These are phyloP conservation scores for Drosophila paranaensis DNA, from an alignment of 2,888 invertebrate species.

Conservation along the genomic window DNA sequence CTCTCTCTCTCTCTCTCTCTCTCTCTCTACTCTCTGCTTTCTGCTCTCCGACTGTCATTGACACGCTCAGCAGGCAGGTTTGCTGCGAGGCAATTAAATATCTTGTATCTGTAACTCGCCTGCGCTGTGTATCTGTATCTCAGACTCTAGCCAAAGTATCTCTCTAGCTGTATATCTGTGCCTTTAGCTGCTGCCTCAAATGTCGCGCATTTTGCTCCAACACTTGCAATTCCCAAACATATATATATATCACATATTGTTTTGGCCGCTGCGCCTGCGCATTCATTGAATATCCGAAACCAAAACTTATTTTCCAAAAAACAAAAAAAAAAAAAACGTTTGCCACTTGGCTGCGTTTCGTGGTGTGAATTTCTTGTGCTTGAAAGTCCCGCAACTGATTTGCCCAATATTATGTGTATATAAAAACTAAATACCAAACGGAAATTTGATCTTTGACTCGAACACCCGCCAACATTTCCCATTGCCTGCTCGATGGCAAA, in stretches of 20 bases:
- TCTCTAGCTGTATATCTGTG: slow-evolving; percentile 21
- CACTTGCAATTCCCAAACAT: slow-evolving; percentile 57
- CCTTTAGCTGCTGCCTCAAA: slow-evolving; percentile 49
- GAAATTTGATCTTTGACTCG: slow-evolving; percentile 71
- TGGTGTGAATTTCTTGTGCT: slow-evolving; percentile 50
- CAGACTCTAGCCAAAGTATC: background rate
- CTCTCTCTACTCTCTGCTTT: slow-evolving; percentile 1
- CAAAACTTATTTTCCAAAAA: slow-evolving; percentile 10
- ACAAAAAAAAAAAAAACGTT: slow-evolving; percentile 10
- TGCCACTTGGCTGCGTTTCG: slow-evolving; percentile 25
- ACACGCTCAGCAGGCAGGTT: slow-evolving; percentile 76
- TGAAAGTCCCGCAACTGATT: slow-evolving; percentile 67
- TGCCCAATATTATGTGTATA: slow-evolving; percentile 76
- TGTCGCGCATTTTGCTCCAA: slow-evolving; percentile 78
- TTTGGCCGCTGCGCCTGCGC: slow-evolving; percentile 61
- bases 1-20: background rate
- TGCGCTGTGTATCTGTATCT: slow-evolving; percentile 52
- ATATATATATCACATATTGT: slow-evolving; percentile 33
- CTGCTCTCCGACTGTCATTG: slow-evolving; percentile 62
- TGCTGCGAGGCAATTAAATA: slow-evolving; percentile 71
- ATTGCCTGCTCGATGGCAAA: slow-evolving; percentile 54
- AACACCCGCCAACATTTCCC: slow-evolving; percentile 23
- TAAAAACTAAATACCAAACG: slow-evolving; percentile 12
- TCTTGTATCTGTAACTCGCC: slow-evolving; percentile 75
- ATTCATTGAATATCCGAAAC: slow-evolving; percentile 47